These are phyloP conservation scores for Lottia gigantea DNA, from an alignment of 2,888 invertebrate genomes.

Conservation along the genomic window DNA sequence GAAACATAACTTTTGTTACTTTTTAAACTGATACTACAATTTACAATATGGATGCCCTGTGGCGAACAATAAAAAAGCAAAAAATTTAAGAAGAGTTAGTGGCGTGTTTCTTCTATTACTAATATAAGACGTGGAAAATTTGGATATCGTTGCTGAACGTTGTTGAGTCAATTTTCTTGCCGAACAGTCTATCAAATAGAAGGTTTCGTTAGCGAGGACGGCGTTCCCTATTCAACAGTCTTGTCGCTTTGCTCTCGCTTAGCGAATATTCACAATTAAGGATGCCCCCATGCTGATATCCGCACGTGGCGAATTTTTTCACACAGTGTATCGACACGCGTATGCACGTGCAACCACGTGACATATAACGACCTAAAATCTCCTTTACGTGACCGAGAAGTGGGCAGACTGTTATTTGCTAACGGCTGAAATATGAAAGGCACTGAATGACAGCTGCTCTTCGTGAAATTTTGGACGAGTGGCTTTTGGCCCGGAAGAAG, in stretches of 20 bases:
- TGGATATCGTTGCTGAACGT: background rate
- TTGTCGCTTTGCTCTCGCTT: constrained; percentile 2
- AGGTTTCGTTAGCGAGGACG: constrained; percentile 5
- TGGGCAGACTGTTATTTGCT: constrained; percentile 11
- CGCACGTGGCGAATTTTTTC: background rate
- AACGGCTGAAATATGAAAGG: background rate
- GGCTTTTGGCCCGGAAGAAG: background rate
- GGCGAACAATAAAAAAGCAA: background rate
- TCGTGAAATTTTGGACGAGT: background rate
- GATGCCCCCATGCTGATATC: constrained; percentile 7
- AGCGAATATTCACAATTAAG: constrained; percentile 5
- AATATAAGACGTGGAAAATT: background rate
- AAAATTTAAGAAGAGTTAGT: background rate
- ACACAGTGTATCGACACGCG: constrained; percentile 5
- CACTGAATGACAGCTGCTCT: constrained; percentile 5
- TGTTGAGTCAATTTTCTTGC: constrained; percentile 2
- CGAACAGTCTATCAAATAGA: background rate
- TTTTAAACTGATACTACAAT: constrained; percentile 5
- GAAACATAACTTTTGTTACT: background rate
- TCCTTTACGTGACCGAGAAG: constrained; percentile 11
- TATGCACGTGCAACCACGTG: background rate
- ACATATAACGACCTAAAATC: constrained; percentile 1
- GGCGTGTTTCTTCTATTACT: background rate
- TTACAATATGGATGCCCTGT: background rate
- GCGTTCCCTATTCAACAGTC: background rate